Evolutionary conservation across 2,113 vertebrate genomes (phyloP), one percentile per base, ranked within the genome.

Genomic region (Ptyas mucosa): DNA sequence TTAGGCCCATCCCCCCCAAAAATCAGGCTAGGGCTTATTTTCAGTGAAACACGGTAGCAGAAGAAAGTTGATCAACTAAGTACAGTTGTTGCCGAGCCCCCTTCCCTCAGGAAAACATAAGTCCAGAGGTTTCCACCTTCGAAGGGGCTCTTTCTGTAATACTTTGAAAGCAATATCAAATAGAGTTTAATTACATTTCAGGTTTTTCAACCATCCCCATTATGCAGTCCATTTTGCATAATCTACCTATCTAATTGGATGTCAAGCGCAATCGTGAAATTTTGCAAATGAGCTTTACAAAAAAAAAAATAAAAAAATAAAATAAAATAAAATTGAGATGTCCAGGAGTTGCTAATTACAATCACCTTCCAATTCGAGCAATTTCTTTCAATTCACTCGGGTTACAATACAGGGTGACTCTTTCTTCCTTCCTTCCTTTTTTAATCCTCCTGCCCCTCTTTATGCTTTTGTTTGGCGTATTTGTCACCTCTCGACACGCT

Each of bases 261-360:
- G 0, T 39, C 0, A 0, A 64, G 11, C 46, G 24, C n/a, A 14
- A 23, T 53, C 20, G 49, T 89, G 87, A 39, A 91, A 5, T 1
- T 90, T 92, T 87, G 1, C 69, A 93, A 89, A 0, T 14, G 88
- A n/a, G 88, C 95, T 95, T 53, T 57, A 1, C 89, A 21, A 94
- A 24, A 94, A 43, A 3, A 43, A 43, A 43, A n/a, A 43, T 3
- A 43, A 43, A 43, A 3, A 43, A 43, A 43, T n/a, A n/a, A n/a
- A n/a, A n/a, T n/a, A n/a, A n/a, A n/a, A n/a, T n/a, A 43, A 89
- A 90, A 92, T 11, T 53, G 3, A 39, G 34, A 90, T 55, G 9
- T n/a, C 91, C 94, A 92, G 0, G 89, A 93, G 75, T 89, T n/a
- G 43, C 0, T 0, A 2, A n/a, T 88, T 94, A 51, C n/a, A 93